Base-by-base conservation (phyloP, 1,140 invertebrate species). In the Contarinia nasturtii region DNA sequence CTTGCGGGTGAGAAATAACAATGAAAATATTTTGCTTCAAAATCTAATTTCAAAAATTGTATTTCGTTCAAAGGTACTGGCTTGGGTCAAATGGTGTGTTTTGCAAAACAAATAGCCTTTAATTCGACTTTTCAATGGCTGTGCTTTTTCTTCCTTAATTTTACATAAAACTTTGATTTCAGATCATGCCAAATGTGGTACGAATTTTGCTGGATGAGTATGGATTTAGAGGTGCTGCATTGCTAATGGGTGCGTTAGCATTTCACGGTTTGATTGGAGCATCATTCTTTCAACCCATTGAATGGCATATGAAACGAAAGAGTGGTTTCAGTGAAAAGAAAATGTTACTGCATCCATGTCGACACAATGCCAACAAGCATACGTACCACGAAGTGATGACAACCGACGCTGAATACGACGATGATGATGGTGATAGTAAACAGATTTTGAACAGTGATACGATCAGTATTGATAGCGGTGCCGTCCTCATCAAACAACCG, bases 61-160 rank as follows among this genome's bases (percentile, higher is more conserved):
- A 27, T 10, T 27, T 27, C 10, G 27, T 27, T 27, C 27, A 5
- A 27, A 27, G 27, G 80, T 12, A 80, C 79, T 33, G 80, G 77
- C 17, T 52, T 83, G 1, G 81, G 82, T 7, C 80, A 82, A 52
- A 79, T 81, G 52, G n/a, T n/a, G n/a, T n/a, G n/a, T n/a, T n/a
- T n/a, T n/a, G n/a, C n/a, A n/a, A n/a, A n/a, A n/a, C n/a, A n/a
- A n/a, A n/a, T n/a, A n/a, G n/a, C n/a, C n/a, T n/a, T n/a, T n/a
- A n/a, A n/a, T n/a, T n/a, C n/a, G n/a, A n/a, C n/a, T n/a, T n/a
- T n/a, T n/a, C n/a, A n/a, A n/a, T n/a, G n/a, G n/a, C n/a, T n/a
- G n/a, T n/a, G n/a, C n/a, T n/a, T n/a, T n/a, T n/a, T n/a, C n/a
- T n/a, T n/a, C n/a, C n/a, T n/a, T n/a, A n/a, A n/a, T n/a, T n/a